Evolutionary conservation across 2,113 vertebrate species (phyloP).

Genomic region (Erythrocercus mccallii): DNA sequence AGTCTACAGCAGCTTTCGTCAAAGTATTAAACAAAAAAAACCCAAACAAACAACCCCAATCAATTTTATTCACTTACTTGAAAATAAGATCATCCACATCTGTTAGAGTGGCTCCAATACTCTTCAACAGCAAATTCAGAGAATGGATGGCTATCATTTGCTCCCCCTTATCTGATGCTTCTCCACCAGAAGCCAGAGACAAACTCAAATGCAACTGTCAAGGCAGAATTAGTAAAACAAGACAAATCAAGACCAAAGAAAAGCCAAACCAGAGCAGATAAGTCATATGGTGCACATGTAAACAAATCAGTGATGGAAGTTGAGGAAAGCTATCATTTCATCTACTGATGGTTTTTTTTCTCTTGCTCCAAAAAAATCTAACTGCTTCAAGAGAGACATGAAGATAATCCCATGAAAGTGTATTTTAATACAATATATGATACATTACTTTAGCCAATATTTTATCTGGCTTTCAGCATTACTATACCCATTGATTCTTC

Average conservation of each 20-base stretch:
- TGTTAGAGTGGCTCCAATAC: slow-evolving; percentile 94
- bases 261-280: not conserved
- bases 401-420: not conserved
- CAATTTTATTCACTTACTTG: slow-evolving; percentile 79
- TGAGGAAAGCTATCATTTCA: not conserved
- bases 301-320: not conserved
- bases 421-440: not conserved
- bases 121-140: slow-evolving; percentile 90
- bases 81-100: slow-evolving; percentile 96
- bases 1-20: not conserved
- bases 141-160: slow-evolving; percentile 86
- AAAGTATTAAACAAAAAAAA: not conserved
- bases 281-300: too few relatives aligned
- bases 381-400: not conserved
- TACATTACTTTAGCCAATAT: not conserved
- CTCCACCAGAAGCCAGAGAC: slow-evolving; percentile 86
- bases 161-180: slow-evolving; percentile 74
- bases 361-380: not conserved
- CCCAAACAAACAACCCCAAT: not conserved
- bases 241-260: not conserved
- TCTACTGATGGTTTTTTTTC: not conserved
- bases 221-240: not conserved
- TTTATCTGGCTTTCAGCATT: not conserved
- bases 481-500: not conserved
- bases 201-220: slow-evolving; percentile 90